Evolutionary conservation across 1,140 invertebrate species (phyloP), one percentile per base, ranked within the genome.

Genomic region (Eriocheir sinensis): DNA sequence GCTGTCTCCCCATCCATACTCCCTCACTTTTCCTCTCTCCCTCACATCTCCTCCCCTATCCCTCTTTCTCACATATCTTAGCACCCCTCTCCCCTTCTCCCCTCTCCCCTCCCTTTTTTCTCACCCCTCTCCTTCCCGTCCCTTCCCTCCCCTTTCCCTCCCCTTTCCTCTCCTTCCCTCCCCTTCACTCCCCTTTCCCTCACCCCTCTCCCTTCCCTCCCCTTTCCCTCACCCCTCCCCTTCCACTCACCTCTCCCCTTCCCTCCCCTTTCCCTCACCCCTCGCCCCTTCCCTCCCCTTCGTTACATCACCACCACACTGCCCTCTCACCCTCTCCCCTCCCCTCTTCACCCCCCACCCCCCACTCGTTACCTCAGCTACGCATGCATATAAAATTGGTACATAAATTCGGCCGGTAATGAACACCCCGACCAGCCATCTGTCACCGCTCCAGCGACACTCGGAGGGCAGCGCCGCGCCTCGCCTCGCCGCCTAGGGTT

Each of bases 321-420:
- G 27, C 3, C 88, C 38, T 34, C 88, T 44, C 12, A 44, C 88
- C 3, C 88, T 44, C 30, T 30, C 48, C 21, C 89, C 44, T 17
- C 89, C 44, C 36, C 32, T 8, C 32, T 44, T 34, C 89, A 44
- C 12, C 88, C 12, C 38, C 36, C 38, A n/a, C 41, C 9, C n/a
- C 38, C 44, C 44, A 2, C 41, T 90, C 89, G 89, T 90, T 90
- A 90, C 36, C 89, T 8, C 30, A 90, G 89, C 89, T 38, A 90
- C 44, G 89, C 89, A 90, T 90, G 89, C 89, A 90, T 90, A 90
- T 90, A 90, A 44, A 90, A 90, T 53, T 60, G 89, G 6, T 90
- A 72, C 89, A 90, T 90, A 90, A 90, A 90, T 90, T 60, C 41
- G 53, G 15, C 32, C 53, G 30, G n/a, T 90, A 90, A 90, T 90